Conservation (phyloP, 2,797 vertebrate genomes). For the Luscinia luscinia region DNA sequence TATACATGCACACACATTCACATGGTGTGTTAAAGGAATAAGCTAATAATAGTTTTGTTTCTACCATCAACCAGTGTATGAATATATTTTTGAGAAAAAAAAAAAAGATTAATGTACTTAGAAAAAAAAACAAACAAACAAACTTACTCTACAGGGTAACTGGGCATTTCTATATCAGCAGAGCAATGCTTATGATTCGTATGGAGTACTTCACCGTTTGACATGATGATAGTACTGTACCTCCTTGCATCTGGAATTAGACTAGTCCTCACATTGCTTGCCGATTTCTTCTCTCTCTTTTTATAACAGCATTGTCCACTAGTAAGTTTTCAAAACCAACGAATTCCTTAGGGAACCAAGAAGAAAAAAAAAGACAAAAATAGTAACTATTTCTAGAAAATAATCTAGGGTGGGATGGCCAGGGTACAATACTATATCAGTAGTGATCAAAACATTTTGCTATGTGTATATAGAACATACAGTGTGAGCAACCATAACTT, state of each 20-base stretch:
- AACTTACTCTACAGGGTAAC: constrained; percentile 79
- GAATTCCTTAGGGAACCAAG: constrained; percentile 67
- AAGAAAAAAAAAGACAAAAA: constrained; percentile 49
- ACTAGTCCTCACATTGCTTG: constrained; percentile 76
- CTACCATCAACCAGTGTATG: constrained; percentile 72
- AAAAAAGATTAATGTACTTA: constrained; percentile 53
- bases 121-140: constrained; percentile 45
- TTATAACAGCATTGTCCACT: constrained; percentile 73
- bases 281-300: constrained; percentile 77
- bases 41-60: constrained; percentile 80
- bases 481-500: constrained; percentile 80
- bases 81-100: constrained; percentile 74
- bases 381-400: constrained; percentile 71
- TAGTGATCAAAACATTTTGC: constrained; percentile 80
- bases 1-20: constrained; percentile 51
- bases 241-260: constrained; percentile 70
- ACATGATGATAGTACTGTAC: constrained; percentile 75
- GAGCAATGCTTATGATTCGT: constrained; percentile 67
- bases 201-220: constrained; percentile 65
- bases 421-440: constrained; percentile 76
- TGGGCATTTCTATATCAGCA: constrained; percentile 77
- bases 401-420: constrained; percentile 64
- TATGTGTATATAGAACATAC: constrained; percentile 84
- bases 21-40: constrained; percentile 79
- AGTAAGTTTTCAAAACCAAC: constrained; percentile 69